A percentile compares a stretch with the other conserved stretches of the same genome.
phyloP scores from a whole-genome alignment of 1,140 invertebrate species.

The Halyomorpha halys region DNA sequence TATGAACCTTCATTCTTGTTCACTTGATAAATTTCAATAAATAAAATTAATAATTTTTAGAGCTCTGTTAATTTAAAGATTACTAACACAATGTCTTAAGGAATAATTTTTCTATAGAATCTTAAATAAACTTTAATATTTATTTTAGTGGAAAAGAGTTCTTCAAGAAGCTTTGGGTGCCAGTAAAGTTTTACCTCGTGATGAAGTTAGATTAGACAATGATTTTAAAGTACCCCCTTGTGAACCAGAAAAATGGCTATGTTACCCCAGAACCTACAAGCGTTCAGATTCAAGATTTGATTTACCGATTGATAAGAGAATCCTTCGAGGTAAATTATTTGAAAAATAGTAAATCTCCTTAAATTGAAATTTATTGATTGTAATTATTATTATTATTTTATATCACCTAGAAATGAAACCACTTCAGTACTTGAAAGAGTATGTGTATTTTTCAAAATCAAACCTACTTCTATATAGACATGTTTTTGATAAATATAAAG shows the following conservation, averaged over 20 bases:
- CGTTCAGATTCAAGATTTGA: background rate
- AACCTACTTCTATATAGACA: conserved; percentile 17
- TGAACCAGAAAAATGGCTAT: conserved; percentile 18
- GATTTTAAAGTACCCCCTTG: conserved; percentile 2
- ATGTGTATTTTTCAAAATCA: conserved; percentile 17
- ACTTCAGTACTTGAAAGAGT: conserved; percentile 21
- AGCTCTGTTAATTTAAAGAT: no score
- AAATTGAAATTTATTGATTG: background rate
- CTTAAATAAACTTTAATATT: no score
- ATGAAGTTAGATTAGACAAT: conserved; percentile 15
- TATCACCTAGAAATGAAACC: conserved; percentile 11
- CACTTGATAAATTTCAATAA: no score
- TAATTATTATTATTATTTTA: background rate
- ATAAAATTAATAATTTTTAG: no score
- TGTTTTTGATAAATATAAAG: conserved; percentile 21
- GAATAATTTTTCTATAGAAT: no score
- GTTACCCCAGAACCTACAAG: conserved; percentile 17
- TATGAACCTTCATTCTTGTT: no score
- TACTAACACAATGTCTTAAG: no score
- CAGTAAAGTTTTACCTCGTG: conserved; percentile 2
- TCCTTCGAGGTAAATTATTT: background rate
- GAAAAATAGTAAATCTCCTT: background rate
- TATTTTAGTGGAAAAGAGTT: conserved; percentile 19
- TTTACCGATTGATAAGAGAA: background rate
- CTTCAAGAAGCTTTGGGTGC: conserved; percentile 19